Conservation (phyloP, 2,888 invertebrate species). For the Eupithecia insigniata region DNA sequence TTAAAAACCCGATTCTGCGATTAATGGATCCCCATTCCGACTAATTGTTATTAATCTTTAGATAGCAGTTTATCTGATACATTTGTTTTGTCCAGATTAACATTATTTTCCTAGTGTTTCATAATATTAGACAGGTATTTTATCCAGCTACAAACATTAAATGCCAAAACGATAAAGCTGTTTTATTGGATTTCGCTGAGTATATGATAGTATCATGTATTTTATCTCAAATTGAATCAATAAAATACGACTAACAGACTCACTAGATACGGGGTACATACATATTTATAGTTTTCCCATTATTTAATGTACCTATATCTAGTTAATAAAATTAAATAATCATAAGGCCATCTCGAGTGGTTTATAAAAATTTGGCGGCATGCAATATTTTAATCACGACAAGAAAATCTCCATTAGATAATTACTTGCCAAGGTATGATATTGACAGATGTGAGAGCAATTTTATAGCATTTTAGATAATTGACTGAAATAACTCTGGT, state of each 20-base stretch:
- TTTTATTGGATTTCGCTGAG: constrained; percentile 14
- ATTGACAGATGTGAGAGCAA: constrained; percentile 58
- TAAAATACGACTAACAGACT: neutral
- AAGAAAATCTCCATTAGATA: constrained; percentile 33
- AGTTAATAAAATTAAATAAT: constrained; percentile 4
- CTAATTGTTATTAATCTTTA: constrained; percentile 37
- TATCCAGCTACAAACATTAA: constrained; percentile 16
- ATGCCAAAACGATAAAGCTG: constrained; percentile 13
- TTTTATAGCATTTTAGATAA: constrained; percentile 59
- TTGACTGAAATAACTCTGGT: constrained; percentile 64
- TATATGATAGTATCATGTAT: constrained; percentile 8
- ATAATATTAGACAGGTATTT: constrained; percentile 27
- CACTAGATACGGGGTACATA: neutral
- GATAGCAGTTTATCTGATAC: constrained; percentile 44
- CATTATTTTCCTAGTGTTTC: constrained; percentile 42
- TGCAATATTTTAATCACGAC: constrained; percentile 25
- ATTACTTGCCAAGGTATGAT: constrained; percentile 41
- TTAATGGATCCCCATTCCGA: constrained; percentile 10
- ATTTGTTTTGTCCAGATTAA: constrained; percentile 44
- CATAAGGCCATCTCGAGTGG: constrained; percentile 15
- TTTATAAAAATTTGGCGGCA: constrained; percentile 22
- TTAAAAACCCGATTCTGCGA: constrained; percentile 18
- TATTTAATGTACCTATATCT: neutral
- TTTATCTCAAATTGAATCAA: constrained; percentile 6
- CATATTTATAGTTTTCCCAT: constrained; percentile 9